Evolutionary conservation across 2,797 vertebrate species (phyloP).

Genomic region (Oryzias sinensis): DNA sequence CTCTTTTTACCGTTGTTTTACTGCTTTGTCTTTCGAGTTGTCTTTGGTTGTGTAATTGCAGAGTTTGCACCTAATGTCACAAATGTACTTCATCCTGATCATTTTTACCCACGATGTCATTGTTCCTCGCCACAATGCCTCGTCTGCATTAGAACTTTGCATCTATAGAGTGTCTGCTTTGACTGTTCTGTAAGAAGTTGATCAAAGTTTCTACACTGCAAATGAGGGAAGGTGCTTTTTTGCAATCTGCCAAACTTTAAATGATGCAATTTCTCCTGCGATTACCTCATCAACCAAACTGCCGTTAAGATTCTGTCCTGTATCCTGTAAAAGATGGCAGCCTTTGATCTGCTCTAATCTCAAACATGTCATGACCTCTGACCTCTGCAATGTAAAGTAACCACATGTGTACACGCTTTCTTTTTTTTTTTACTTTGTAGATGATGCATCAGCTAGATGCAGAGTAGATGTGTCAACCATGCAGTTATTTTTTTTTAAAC

Average conservation of each 20-base stretch:
- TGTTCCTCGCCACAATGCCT: constrained; percentile 47
- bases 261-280: constrained; percentile 30
- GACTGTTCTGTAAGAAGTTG: constrained; percentile 34
- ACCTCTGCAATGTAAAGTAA: constrained; percentile 73
- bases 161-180: constrained; percentile 37
- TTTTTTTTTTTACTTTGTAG: constrained; percentile 38
- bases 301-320: constrained; percentile 43
- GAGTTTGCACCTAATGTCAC: constrained; percentile 84
- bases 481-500: constrained; percentile 67
- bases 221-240: constrained; percentile 20
- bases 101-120: constrained; percentile 52
- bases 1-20: constrained; percentile 60
- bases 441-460: constrained; percentile 51
- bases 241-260: constrained; percentile 25
- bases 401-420: constrained; percentile 56
- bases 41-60: constrained; percentile 77
- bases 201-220: constrained; percentile 12
- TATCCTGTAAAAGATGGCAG: constrained; percentile 33
- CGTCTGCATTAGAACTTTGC: constrained; percentile 58
- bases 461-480: constrained; percentile 66
- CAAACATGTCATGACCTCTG: constrained; percentile 50
- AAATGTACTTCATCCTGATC: constrained; percentile 65
- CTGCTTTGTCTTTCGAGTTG: constrained; percentile 59
- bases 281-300: constrained; percentile 57
- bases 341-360: constrained; percentile 37